Base-by-base conservation (phyloP, 1,140 invertebrate genomes). In the Bombus vancouverensis region DNA sequence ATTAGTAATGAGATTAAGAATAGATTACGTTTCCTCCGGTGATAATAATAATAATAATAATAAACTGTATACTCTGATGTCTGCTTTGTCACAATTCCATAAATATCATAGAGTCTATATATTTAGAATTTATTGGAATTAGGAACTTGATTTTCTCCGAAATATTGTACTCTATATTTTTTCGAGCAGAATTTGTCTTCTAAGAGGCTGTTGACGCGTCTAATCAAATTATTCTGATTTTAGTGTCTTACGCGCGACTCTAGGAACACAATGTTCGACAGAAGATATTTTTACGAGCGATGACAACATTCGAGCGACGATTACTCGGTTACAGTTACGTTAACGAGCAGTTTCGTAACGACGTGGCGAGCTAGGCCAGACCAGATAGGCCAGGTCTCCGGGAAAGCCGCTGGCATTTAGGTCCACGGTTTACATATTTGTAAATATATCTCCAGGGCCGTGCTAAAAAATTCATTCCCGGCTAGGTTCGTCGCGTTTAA, bases 381-480 rank as follows among this genome's bases (percentile, higher is more conserved):
- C 47, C 6, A 53, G 47, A 53, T 53, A 53, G 66, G 47, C 65
- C 25, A 80, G 53, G 70, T 83, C 75, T 89, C 66, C 73, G 84
- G 84, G 75, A 87, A 86, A 89, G 85, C 79, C 42, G 39, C 78
- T 81, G 89, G 79, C 82, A 74, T 88, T 79, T 88, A 90, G 47
- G 42, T 85, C 76, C 75, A 77, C 65, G 68, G 85, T 22, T n/a
- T 53, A 62, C 22, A 71, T 62, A 59, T 85, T 85, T 75, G 89
- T 86, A 91, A 88, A 90, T 83, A 82, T 83, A 81, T 84, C 76
- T 34, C 85, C 91, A 89, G 86, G 87, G 86, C 74, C 90, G 82
- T n/a, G 53, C 5, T 74, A 53, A 89, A 87, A 89, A 87, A 89
- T 89, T 77, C 72, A 87, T 62, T 77, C 74, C 18, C 88, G 47